Percentiles rank a stretch among this genome's conserved stretches.
Conservation (phyloP, 1,140 invertebrate species). For the Drosophila chauvacae region DNA sequence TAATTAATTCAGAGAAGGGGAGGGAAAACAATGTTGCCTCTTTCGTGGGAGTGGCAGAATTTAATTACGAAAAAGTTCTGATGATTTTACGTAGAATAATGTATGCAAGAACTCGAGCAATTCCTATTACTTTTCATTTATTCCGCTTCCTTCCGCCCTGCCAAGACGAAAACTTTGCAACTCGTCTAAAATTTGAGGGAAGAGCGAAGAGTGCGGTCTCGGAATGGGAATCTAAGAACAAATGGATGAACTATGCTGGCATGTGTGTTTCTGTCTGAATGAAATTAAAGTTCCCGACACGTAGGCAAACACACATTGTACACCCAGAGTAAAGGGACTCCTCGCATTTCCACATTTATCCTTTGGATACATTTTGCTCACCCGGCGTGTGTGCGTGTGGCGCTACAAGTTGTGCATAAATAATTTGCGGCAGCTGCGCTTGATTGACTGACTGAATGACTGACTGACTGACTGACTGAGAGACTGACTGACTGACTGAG, state of each 20-base stretch:
- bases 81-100: slow-evolving; percentile 33
- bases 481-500: slow-evolving; percentile 28
- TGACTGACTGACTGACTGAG: slow-evolving; percentile 20
- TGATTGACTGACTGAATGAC: slow-evolving; percentile 43
- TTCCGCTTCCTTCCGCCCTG: slow-evolving; percentile 10
- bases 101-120: slow-evolving; percentile 31
- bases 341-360: slow-evolving; percentile 32
- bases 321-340: not conserved
- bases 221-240: slow-evolving; percentile 24
- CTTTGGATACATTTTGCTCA: slow-evolving; percentile 52
- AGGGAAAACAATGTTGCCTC: not conserved
- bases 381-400: slow-evolving; percentile 31
- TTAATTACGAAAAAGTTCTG: slow-evolving; percentile 37
- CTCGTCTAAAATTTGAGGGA: slow-evolving; percentile 18
- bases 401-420: slow-evolving; percentile 66
- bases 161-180: slow-evolving; percentile 6
- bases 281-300: slow-evolving; percentile 55
- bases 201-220: not conserved
- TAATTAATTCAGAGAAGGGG: slow-evolving; percentile 9
- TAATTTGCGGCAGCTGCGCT: slow-evolving; percentile 60
- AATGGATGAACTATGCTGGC: slow-evolving; percentile 41
- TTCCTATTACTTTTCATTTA: slow-evolving; percentile 32
- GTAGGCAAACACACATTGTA: slow-evolving; percentile 48
- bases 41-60: slow-evolving; percentile 10
- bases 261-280: slow-evolving; percentile 14